Conservation (phyloP, 92 coral and sea anemone genomes). For the Anthopleura xanthogrammica region DNA sequence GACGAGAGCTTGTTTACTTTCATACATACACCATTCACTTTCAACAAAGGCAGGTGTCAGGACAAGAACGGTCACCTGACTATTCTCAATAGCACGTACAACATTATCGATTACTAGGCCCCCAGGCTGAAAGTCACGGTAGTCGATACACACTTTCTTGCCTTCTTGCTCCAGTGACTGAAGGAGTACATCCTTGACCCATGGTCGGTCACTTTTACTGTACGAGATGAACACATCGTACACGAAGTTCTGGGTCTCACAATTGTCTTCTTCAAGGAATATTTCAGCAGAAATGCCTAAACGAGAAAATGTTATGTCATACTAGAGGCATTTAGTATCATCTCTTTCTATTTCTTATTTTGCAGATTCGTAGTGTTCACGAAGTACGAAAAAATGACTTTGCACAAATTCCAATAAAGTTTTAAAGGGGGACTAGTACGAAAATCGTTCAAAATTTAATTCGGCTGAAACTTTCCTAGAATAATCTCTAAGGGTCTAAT, state of each 20-base stretch:
- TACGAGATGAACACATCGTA: slow-evolving; percentile 47
- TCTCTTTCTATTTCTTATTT: no score
- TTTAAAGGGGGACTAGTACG: no score
- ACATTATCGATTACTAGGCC: slow-evolving; percentile 27
- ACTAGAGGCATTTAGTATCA: no score
- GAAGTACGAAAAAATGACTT: no score
- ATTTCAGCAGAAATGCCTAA: no score
- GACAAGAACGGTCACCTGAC: slow-evolving; percentile 35
- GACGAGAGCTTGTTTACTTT: slow-evolving; percentile 35
- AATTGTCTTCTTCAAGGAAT: no score
- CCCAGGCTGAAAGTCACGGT: slow-evolving; percentile 37
- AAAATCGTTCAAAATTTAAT: no score
- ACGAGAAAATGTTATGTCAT: no score
- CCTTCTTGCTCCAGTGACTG: slow-evolving; percentile 25
- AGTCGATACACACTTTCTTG: slow-evolving; percentile 37
- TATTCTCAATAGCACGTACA: slow-evolving; percentile 26
- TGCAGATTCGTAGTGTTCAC: no score
- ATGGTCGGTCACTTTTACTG: slow-evolving; percentile 42
- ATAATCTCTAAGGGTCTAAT: no score
- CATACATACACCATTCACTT: slow-evolving; percentile 46
- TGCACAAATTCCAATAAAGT: no score
- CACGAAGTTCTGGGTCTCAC: not conserved
- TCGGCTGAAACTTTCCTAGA: no score
- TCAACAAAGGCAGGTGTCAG: slow-evolving; percentile 36
- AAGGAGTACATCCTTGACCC: slow-evolving; percentile 49